Evolutionary conservation across 2,113 vertebrate species (phyloP).

Genomic region (Gopherus flavomarginatus): DNA sequence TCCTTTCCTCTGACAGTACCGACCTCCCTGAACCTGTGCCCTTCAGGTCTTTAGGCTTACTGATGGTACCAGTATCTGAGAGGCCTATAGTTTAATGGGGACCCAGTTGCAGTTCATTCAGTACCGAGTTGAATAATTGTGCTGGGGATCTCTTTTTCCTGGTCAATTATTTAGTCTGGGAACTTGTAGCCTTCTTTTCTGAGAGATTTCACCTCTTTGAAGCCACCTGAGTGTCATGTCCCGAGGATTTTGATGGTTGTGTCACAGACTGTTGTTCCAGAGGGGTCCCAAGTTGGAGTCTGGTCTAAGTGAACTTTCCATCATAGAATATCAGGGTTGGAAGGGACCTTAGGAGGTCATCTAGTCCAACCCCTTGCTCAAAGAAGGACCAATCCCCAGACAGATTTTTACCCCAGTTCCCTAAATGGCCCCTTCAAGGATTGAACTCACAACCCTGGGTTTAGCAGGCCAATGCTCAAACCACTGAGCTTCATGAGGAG

Average conservation of each 20-base stretch:
- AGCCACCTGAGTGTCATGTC: neutral
- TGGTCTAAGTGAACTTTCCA: neutral
- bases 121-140: neutral
- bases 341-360: too few species aligned
- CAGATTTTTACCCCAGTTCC: too few species aligned
- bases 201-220: neutral
- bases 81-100: neutral
- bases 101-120: neutral
- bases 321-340: too few species aligned
- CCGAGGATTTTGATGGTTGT: neutral
- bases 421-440: too few species aligned
- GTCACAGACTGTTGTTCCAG: neutral
- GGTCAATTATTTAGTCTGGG: neutral
- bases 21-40: neutral
- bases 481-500: neutral
- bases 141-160: neutral
- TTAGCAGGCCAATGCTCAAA: too few species aligned
- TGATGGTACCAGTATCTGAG: neutral
- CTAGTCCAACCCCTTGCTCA: too few species aligned
- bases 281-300: neutral
- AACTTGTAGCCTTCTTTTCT: neutral
- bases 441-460: too few species aligned
- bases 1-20: neutral
- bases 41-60: neutral
- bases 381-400: too few species aligned